Conservation (phyloP, 2,888 invertebrate species). For the Pantelozetes paolii region DNA sequence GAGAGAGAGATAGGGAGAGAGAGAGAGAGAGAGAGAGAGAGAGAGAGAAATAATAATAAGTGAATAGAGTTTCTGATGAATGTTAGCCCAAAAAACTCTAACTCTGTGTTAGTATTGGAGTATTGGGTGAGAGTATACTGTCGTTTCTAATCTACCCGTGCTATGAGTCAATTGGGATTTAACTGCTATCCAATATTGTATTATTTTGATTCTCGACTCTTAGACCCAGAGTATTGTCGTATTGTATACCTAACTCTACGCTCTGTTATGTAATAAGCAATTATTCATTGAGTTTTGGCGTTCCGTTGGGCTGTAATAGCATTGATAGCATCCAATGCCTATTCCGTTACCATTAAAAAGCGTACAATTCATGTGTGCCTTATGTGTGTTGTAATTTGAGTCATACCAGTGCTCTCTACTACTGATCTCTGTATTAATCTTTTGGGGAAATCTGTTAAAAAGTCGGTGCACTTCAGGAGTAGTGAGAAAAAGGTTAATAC, state of each 20-base stretch:
- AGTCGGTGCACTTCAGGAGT: background rate
- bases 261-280: constrained; percentile 9
- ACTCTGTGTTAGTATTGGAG: background rate
- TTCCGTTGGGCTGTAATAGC: too few species aligned
- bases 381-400: constrained; percentile 22
- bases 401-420: background rate
- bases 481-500: background rate
- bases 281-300: background rate
- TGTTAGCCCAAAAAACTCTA: background rate
- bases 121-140: background rate
- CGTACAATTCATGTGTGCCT: background rate
- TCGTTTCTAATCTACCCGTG: constrained; percentile 5
- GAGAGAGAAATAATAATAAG: background rate
- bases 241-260: too few species aligned
- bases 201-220: background rate
- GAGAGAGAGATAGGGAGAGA: too few species aligned
- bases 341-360: background rate
- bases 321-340: too few species aligned
- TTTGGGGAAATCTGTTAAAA: background rate
- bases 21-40: too few species aligned
- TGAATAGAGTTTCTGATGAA: background rate
- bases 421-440: background rate
- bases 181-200: constrained; percentile 3
- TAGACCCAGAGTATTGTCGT: background rate
- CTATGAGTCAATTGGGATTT: constrained; percentile 15